Percentiles rank a stretch among this genome's conserved stretches.
Conservation (phyloP, 2,888 invertebrate species). For the Steromphala cineraria region DNA sequence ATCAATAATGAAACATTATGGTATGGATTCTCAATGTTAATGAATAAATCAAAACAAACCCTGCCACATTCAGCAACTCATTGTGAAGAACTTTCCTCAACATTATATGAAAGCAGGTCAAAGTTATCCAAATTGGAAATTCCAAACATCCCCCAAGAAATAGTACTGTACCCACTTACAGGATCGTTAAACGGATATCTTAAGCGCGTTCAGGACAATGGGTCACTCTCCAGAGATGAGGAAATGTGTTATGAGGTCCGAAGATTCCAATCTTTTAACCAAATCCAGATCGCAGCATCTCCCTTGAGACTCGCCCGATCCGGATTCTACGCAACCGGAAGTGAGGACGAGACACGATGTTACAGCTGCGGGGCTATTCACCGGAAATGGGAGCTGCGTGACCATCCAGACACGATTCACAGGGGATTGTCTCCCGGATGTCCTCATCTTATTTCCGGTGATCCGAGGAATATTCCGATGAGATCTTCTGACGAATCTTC, state of each 20-base stretch:
- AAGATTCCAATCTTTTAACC: not conserved
- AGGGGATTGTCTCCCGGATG: slow-evolving; percentile 40
- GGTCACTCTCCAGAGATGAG: not conserved
- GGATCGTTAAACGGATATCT: not conserved
- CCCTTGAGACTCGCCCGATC: slow-evolving; percentile 43
- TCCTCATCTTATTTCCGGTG: slow-evolving; percentile 24
- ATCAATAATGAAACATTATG: too few species aligned
- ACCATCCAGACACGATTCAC: slow-evolving; percentile 41
- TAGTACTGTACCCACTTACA: not conserved
- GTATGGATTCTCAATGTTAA: too few species aligned
- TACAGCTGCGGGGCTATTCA: slow-evolving; percentile 41
- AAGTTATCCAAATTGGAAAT: too few species aligned
- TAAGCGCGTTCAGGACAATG: not conserved
- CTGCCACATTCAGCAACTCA: too few species aligned
- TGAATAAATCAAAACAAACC: too few species aligned
- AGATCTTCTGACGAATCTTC: not conserved
- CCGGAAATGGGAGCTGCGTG: slow-evolving; percentile 36
- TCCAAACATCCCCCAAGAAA: too few species aligned
- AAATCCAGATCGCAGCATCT: slow-evolving; percentile 4
- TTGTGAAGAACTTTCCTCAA: too few species aligned
- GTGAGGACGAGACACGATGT: slow-evolving; percentile 41
- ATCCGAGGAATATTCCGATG: slow-evolving; percentile 13
- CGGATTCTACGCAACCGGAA: slow-evolving; percentile 50
- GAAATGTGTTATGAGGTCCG: not conserved
- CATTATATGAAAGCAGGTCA: too few species aligned